Conservation (phyloP, 2,888 invertebrate genomes). For the Steinernema hermaphroditum region DNA sequence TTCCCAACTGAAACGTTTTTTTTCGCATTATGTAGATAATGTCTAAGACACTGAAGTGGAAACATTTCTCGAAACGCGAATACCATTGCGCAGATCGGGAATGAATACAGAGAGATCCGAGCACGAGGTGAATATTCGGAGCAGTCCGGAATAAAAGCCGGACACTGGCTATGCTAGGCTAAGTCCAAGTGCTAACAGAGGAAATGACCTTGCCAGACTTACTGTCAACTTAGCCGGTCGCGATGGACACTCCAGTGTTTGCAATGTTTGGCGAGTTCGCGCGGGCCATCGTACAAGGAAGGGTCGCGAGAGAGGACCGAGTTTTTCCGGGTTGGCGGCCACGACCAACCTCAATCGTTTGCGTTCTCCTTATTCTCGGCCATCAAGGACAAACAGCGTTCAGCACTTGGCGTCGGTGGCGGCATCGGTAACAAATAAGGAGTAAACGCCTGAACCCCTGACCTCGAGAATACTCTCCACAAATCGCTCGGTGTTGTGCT, state of each 20-base stretch:
- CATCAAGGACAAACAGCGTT: constrained; percentile 30
- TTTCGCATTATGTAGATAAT: not conserved
- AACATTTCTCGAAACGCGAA: no score
- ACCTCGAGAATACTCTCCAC: constrained; percentile 30
- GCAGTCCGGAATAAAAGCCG: not conserved
- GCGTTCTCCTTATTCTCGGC: constrained; percentile 30
- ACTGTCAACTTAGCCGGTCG: constrained; percentile 31
- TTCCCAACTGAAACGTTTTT: not conserved
- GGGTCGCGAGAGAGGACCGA: constrained; percentile 27
- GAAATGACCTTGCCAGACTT: constrained; percentile 31
- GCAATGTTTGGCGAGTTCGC: constrained; percentile 29
- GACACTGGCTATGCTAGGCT: constrained; percentile 28
- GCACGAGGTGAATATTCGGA: not conserved
- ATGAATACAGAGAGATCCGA: no score
- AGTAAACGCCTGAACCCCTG: constrained; percentile 30
- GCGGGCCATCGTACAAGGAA: constrained; percentile 31
- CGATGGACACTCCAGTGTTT: constrained; percentile 31
- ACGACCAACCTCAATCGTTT: constrained; percentile 31
- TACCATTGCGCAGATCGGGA: no score
- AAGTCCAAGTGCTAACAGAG: constrained; percentile 30
- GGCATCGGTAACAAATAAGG: constrained; percentile 31
- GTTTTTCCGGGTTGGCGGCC: constrained; percentile 30
- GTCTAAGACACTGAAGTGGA: no score
- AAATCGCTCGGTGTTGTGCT: constrained; percentile 17
- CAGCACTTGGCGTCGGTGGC: constrained; percentile 25